phyloP scores from a whole-genome alignment of 1,140 invertebrate species.

The Tetranychus urticae region DNA sequence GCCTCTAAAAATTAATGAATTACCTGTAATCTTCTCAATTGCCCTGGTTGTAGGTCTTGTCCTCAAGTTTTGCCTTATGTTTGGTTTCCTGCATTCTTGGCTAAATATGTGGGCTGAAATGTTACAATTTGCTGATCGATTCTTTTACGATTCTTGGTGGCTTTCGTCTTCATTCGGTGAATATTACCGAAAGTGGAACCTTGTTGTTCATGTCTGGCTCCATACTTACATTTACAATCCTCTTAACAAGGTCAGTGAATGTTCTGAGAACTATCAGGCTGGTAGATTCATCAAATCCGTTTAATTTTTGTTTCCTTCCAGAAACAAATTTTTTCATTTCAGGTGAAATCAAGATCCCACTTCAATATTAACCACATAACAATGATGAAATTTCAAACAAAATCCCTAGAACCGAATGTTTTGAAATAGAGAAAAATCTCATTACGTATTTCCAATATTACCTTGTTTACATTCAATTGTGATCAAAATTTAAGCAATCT shows the following conservation, averaged over 20 bases:
- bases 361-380: no score
- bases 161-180: constrained; percentile 48
- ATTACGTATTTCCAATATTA: no score
- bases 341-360: no score
- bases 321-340: no score
- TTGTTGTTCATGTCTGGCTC: constrained; percentile 80
- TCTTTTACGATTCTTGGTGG: constrained; percentile 87
- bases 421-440: no score
- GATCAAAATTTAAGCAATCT: no score
- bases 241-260: background rate
- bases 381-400: no score
- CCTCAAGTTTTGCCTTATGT: constrained; percentile 49
- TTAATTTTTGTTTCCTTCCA: no score
- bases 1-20: constrained; percentile 29
- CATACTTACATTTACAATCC: constrained; percentile 66
- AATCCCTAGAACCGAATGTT: no score
- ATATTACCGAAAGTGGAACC: constrained; percentile 81
- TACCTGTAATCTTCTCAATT: constrained; percentile 39
- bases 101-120: constrained; percentile 68
- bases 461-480: no score
- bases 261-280: background rate
- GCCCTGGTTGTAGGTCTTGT: constrained; percentile 47
- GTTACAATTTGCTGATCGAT: constrained; percentile 54
- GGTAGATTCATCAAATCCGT: no score
- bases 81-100: constrained; percentile 62